These are phyloP conservation scores for Ricordea florida DNA, from an alignment of 92 coral and sea anemone species.

Conservation along the genomic window DNA sequence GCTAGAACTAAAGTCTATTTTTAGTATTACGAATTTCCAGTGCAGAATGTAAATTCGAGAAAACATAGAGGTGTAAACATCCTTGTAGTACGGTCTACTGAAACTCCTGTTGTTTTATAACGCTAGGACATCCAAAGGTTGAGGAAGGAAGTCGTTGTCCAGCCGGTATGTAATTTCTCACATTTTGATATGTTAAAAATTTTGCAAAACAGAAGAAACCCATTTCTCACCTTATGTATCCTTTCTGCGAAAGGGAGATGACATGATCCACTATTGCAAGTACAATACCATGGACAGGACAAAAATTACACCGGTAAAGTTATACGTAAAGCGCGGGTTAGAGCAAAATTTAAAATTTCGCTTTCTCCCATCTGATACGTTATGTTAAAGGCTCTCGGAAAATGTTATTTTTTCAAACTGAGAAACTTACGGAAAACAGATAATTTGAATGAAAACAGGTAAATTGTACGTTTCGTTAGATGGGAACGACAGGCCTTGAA, in stretches of 20 bases:
- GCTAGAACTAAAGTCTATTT: too few relatives aligned
- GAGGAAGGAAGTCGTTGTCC: background rate
- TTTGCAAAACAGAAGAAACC: background rate
- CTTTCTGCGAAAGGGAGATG: background rate
- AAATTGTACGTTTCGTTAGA: too few relatives aligned
- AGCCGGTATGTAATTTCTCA: background rate
- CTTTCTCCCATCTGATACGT: too few relatives aligned
- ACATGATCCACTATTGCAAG: slow-evolving; percentile 17
- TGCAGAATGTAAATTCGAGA: too few relatives aligned
- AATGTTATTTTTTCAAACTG: too few relatives aligned
- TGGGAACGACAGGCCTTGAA: too few relatives aligned
- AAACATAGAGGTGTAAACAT: background rate
- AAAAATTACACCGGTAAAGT: background rate
- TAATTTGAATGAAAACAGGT: too few relatives aligned
- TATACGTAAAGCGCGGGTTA: too few relatives aligned
- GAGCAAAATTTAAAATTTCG: background rate
- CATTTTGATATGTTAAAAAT: background rate
- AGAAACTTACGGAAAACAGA: too few relatives aligned
- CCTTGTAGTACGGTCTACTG: background rate
- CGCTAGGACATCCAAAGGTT: slow-evolving; percentile 24
- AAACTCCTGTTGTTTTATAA: background rate
- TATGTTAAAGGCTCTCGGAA: too few relatives aligned
- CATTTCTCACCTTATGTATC: background rate
- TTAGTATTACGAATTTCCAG: too few relatives aligned
- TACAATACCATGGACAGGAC: slow-evolving; percentile 13